Conservation (phyloP, 2,888 invertebrate genomes). For the Dicyrtoma fusca region DNA sequence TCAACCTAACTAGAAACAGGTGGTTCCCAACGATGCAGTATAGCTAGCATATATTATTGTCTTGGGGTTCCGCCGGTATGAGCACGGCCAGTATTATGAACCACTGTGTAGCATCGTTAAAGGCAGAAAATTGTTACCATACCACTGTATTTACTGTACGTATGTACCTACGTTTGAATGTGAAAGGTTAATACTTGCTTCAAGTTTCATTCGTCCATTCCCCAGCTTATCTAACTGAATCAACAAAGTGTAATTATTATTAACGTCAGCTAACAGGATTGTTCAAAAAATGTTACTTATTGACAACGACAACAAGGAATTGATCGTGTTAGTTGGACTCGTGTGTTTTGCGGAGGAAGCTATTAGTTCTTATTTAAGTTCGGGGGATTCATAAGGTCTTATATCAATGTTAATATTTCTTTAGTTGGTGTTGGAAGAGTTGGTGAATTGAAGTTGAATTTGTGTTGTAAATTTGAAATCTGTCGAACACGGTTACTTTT, state of each 20-base stretch:
- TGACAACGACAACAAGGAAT: constrained; percentile 21
- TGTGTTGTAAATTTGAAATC: neutral
- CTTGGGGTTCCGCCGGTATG: constrained; percentile 22
- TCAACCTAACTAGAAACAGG: neutral
- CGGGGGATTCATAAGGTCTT: neutral
- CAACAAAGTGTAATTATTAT: no score
- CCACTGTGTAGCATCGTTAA: neutral
- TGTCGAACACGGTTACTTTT: neutral
- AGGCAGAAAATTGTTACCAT: no score
- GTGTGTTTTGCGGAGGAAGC: neutral
- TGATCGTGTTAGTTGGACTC: constrained; percentile 8
- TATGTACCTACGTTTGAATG: neutral
- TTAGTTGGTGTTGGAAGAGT: neutral
- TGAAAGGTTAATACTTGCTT: constrained; percentile 13
- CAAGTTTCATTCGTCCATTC: constrained; percentile 2
- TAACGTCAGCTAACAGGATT: constrained; percentile 1
- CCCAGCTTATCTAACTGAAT: constrained; percentile 18
- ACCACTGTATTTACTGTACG: neutral
- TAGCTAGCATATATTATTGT: constrained; percentile 1
- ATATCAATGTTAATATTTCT: no score
- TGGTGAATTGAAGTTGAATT: neutral
- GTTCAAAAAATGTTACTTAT: constrained; percentile 12
- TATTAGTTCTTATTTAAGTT: neutral
- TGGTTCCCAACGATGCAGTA: neutral
- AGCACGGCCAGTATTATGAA: constrained; percentile 15